Evolutionary conservation across 2,888 invertebrate genomes (phyloP).

Genomic region (Orthosia gracilis): DNA sequence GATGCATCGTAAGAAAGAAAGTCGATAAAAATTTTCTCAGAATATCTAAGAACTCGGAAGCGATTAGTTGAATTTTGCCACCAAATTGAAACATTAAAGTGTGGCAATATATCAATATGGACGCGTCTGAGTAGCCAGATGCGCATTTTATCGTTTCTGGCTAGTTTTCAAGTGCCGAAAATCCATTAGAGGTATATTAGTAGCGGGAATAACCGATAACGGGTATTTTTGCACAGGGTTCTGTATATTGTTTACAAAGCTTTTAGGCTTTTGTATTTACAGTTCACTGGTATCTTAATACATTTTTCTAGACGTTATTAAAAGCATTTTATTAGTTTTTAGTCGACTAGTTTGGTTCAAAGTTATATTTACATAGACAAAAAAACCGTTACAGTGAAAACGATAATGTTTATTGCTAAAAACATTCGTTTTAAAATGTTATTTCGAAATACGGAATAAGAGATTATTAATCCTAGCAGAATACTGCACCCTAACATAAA

Average conservation of each 20-base stretch:
- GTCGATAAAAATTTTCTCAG: conserved; percentile 52
- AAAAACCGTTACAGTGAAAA: conserved; percentile 9
- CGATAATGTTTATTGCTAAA: conserved; percentile 19
- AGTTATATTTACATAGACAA: neutral
- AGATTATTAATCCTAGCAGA: neutral
- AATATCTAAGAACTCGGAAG: conserved; percentile 71
- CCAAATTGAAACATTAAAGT: conserved; percentile 83
- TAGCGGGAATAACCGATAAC: conserved; percentile 82
- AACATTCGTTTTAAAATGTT: conserved; percentile 3
- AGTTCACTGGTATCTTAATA: neutral
- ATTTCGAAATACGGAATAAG: neutral
- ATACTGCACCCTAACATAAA: neutral
- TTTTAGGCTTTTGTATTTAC: conserved; percentile 23
- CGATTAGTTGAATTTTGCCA: conserved; percentile 80
- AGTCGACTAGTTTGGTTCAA: neutral
- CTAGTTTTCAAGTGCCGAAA: conserved; percentile 90
- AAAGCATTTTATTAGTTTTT: neutral
- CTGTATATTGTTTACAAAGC: conserved; percentile 44
- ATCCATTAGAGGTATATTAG: conserved; percentile 87
- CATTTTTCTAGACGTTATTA: neutral
- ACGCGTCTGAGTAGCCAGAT: conserved; percentile 85
- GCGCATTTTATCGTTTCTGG: conserved; percentile 88
- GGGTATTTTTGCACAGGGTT: conserved; percentile 76
- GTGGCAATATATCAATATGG: conserved; percentile 84
- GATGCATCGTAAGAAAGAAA: conserved; percentile 21